Conservation (phyloP, 2,888 invertebrate species). For the Drosophila austrosaltans region DNA sequence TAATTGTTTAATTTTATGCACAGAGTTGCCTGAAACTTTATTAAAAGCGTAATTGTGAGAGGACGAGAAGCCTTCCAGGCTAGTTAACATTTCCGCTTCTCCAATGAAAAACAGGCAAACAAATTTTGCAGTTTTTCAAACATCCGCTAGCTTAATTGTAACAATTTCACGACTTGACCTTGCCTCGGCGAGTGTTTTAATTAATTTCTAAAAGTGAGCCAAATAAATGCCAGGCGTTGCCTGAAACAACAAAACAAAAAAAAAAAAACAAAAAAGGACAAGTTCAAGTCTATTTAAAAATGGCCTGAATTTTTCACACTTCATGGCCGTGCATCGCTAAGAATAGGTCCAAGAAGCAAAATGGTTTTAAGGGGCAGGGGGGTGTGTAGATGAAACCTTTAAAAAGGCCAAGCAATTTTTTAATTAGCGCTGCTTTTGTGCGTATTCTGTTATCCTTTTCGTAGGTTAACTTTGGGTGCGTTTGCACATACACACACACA, state of each 20-base stretch:
- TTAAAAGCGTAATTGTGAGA: constrained; percentile 41
- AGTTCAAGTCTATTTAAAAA: constrained; percentile 60
- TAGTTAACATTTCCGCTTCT: constrained; percentile 32
- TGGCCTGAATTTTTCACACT: constrained; percentile 60
- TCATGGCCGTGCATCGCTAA: constrained; percentile 40
- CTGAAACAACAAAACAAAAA: constrained; percentile 14
- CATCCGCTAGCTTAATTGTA: constrained; percentile 41
- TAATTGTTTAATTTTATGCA: constrained; percentile 55
- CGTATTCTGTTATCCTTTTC: constrained; percentile 46
- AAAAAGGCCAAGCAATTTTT: constrained; percentile 64
- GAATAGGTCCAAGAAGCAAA: background rate
- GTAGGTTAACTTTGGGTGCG: constrained; percentile 21
- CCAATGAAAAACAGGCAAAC: constrained; percentile 12
- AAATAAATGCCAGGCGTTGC: constrained; percentile 51
- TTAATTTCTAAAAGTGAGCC: constrained; percentile 59
- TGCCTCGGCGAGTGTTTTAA: constrained; percentile 56
- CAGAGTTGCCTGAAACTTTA: constrained; percentile 33
- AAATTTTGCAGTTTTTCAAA: constrained; percentile 29
- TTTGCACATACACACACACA: constrained; percentile 24
- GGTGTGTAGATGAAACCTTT: constrained; percentile 28
- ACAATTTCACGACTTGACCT: constrained; percentile 51
- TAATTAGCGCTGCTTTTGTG: constrained; percentile 61
- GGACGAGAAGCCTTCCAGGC: constrained; percentile 26
- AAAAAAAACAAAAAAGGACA: constrained; percentile 25
- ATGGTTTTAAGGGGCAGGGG: background rate